Evolutionary conservation across 2,888 invertebrate genomes (phyloP), one percentile per base, ranked within the genome.

Genomic region (Drosophila lacicola): DNA sequence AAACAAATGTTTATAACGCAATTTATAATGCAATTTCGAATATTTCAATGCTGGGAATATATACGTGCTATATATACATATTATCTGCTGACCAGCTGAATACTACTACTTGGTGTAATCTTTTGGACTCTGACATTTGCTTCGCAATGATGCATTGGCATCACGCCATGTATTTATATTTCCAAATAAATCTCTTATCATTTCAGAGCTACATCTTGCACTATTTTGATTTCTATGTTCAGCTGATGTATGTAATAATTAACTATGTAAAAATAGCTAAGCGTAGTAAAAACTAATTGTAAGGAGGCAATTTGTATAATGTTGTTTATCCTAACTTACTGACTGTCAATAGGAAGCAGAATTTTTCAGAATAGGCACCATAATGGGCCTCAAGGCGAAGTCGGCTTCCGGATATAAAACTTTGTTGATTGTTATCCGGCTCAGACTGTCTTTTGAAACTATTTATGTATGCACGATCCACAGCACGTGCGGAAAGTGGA

Each of bases 1-100:
- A 66, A 73, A 33, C 2, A 55, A 70, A 54, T 49, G 49, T 50
- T 54, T 65, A 44, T 36, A 47, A 54, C n/a, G 29, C 39, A 41
- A 39, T 39, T 36, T 9, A 2, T 14, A 50, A 14, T 53, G 11
- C 10, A 14, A 19, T 17, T 33, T 4, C 6, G 14, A 29, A 33
- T 33, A 37, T 51, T 25, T 1, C 9, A 14, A 4, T 4, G 14
- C 8, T 8, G 4, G 9, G 9, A 41, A 41, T 17, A 29, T 29
- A 4, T 34, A 3, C 13, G 34, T 34, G 8, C 34, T 3, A 14
- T 41, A 10, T 10, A 10, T 17, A 17, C 17, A 17, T 13, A 13
- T 33, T 46, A 5, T 19, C 17, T 36, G 19, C 1, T n/a, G 29
- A 29, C 17, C 17, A 17, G 17, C 17, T 41, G 17, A 1, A 42